Percentiles rank a stretch among this genome's conserved stretches.
phyloP scores from a whole-genome alignment of 2,888 invertebrate genomes.

The Scelioninae gen. 2 region DNA sequence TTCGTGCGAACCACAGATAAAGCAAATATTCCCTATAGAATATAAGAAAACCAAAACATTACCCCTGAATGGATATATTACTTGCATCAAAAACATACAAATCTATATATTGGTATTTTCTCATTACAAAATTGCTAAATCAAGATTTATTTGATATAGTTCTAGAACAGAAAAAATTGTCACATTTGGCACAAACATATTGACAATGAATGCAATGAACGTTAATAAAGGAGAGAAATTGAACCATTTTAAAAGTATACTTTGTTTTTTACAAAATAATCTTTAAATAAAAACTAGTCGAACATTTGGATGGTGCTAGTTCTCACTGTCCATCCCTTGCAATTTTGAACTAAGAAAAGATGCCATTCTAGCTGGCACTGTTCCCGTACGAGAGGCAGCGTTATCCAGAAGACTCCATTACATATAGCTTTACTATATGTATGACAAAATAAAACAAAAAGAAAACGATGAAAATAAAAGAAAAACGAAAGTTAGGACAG shows the following conservation, averaged over 20 bases:
- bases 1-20: slow-evolving; percentile 20
- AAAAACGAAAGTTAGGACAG: slow-evolving; percentile 34
- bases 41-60: too few relatives aligned
- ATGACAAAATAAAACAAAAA: slow-evolving; percentile 45
- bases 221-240: slow-evolving; percentile 18
- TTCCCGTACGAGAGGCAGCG: not conserved
- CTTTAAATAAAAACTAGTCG: slow-evolving; percentile 11
- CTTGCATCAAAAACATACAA: too few relatives aligned
- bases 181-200: slow-evolving; percentile 36
- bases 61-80: too few relatives aligned
- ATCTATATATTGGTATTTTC: not conserved
- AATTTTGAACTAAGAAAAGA: slow-evolving; percentile 7
- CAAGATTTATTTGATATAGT: not conserved
- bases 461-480: slow-evolving; percentile 13
- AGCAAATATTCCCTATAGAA: too few relatives aligned
- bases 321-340: not conserved
- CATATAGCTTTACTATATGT: slow-evolving; percentile 21
- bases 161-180: slow-evolving; percentile 12
- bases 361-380: not conserved
- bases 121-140: not conserved
- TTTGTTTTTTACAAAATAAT: slow-evolving; percentile 23
- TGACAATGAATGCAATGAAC: not conserved
- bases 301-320: not conserved
- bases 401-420: not conserved
- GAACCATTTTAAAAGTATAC: slow-evolving; percentile 23